phyloP scores from a whole-genome alignment of 1,140 invertebrate species.

The Eciton burchellii region DNA sequence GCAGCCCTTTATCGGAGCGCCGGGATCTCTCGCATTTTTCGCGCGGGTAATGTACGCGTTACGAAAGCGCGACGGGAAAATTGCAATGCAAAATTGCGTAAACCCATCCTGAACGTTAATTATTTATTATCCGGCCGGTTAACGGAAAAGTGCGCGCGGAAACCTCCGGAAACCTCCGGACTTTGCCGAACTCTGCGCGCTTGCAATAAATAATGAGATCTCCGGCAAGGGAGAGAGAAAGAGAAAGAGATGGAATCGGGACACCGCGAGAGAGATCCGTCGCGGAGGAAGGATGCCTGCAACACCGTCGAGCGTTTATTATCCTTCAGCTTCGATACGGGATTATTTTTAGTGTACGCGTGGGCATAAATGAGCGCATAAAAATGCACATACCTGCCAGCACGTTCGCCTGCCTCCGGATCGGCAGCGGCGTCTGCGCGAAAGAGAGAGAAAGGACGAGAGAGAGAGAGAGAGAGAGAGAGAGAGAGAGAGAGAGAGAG shows the following conservation, averaged over 20 bases:
- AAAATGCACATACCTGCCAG: slow-evolving; percentile 78
- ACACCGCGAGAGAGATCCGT: slow-evolving; percentile 57
- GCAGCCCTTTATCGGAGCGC: slow-evolving; percentile 19
- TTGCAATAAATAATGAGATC: slow-evolving; percentile 46
- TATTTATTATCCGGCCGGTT: slow-evolving; percentile 46
- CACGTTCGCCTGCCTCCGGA: slow-evolving; percentile 67
- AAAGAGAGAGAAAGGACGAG: slow-evolving; percentile 3
- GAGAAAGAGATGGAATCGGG: neutral
- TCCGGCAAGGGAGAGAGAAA: neutral
- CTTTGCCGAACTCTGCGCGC: slow-evolving; percentile 7
- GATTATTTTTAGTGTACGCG: slow-evolving; percentile 79
- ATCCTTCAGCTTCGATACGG: slow-evolving; percentile 71
- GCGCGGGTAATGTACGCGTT: slow-evolving; percentile 4
- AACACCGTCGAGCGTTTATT: slow-evolving; percentile 63
- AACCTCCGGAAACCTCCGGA: too few species aligned
- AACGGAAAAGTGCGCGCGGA: slow-evolving; percentile 10
- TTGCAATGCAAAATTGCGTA: slow-evolving; percentile 45
- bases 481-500: slow-evolving; percentile 48
- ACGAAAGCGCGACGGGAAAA: slow-evolving; percentile 22
- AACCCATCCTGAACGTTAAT: slow-evolving; percentile 34
- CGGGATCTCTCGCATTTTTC: slow-evolving; percentile 41
- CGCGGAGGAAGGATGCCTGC: slow-evolving; percentile 48
- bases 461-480: slow-evolving; percentile 12
- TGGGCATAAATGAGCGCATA: slow-evolving; percentile 79
- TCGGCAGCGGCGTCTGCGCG: slow-evolving; percentile 43